These are phyloP conservation scores for Heliconius sara DNA, from an alignment of 2,888 invertebrate genomes.

Conservation along the genomic window DNA sequence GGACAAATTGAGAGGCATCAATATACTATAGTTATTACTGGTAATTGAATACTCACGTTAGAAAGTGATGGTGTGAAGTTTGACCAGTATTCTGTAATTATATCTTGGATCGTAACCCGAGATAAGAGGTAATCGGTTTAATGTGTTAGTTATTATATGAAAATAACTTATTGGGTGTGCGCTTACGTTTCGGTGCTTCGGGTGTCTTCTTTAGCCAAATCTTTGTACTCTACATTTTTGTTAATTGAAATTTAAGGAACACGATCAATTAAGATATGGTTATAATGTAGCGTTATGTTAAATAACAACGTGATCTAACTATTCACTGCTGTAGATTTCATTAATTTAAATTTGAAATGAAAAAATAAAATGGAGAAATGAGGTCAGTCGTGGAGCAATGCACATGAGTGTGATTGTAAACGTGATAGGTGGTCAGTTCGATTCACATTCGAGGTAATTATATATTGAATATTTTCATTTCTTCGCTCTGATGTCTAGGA, in stretches of 20 bases:
- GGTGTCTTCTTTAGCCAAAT: conserved; percentile 23
- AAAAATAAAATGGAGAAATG: background rate
- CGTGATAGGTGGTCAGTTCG: too few species aligned
- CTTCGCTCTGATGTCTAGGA: too few species aligned
- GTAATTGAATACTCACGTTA: conserved; percentile 75
- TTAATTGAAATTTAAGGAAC: conserved; percentile 19
- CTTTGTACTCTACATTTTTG: background rate
- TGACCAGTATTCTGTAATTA: conserved; percentile 62
- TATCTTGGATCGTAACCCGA: conserved; percentile 58
- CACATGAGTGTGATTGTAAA: too few species aligned
- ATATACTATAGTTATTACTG: conserved; percentile 66
- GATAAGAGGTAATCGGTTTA: conserved; percentile 63
- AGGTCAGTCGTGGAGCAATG: too few species aligned
- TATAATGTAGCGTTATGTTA: background rate
- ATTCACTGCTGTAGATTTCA: background rate
- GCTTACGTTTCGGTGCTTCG: background rate
- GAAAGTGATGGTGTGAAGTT: conserved; percentile 57
- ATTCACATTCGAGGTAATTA: too few species aligned
- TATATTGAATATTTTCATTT: too few species aligned
- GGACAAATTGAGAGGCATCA: conserved; percentile 73
- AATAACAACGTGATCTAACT: background rate
- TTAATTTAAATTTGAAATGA: background rate
- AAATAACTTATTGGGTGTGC: conserved; percentile 22
- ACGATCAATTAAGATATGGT: conserved; percentile 20
- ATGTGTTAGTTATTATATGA: conserved; percentile 51